Evolutionary conservation across 2,113 vertebrate genomes (phyloP).

Genomic region (Saccopteryx bilineata): DNA sequence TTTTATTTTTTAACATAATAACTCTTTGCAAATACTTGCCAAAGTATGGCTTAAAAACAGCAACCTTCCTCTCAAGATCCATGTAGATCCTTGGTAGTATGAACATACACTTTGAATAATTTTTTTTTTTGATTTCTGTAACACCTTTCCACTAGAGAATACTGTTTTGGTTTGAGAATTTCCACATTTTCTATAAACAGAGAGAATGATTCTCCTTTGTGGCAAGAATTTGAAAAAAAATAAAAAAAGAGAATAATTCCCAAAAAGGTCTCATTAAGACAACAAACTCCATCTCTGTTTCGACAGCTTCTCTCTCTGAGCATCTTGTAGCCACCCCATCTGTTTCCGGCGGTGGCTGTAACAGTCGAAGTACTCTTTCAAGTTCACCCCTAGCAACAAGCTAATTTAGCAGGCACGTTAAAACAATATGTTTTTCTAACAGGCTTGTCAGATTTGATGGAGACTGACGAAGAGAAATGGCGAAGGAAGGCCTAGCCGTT

Average conservation of each 20-base stretch:
- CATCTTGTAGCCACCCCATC: constrained; percentile 72
- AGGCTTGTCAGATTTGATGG: constrained; percentile 69
- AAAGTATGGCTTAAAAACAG: background rate
- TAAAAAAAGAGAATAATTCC: constrained; percentile 64
- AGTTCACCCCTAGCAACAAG: constrained; percentile 64
- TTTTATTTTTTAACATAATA: background rate
- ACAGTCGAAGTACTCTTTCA: constrained; percentile 67
- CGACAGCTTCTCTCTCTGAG: constrained; percentile 69
- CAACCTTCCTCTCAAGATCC: background rate
- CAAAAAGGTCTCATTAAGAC: constrained; percentile 80
- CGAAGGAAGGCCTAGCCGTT: constrained; percentile 24
- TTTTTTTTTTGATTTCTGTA: constrained; percentile 43
- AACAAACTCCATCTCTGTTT: constrained; percentile 68
- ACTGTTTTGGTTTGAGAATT: constrained; percentile 68
- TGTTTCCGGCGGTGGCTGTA: constrained; percentile 65
- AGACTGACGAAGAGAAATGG: constrained; percentile 67
- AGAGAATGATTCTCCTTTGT: constrained; percentile 68
- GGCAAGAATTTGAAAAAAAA: constrained; percentile 64
- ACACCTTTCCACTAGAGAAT: constrained; percentile 60
- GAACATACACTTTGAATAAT: constrained; percentile 25
- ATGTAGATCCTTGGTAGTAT: background rate
- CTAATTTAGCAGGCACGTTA: constrained; percentile 70
- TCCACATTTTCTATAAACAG: constrained; percentile 75
- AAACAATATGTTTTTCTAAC: constrained; percentile 68
- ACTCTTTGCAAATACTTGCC: background rate